Conservation (phyloP, 2,797 vertebrate genomes). For the Gymnoscopelus braueri region DNA sequence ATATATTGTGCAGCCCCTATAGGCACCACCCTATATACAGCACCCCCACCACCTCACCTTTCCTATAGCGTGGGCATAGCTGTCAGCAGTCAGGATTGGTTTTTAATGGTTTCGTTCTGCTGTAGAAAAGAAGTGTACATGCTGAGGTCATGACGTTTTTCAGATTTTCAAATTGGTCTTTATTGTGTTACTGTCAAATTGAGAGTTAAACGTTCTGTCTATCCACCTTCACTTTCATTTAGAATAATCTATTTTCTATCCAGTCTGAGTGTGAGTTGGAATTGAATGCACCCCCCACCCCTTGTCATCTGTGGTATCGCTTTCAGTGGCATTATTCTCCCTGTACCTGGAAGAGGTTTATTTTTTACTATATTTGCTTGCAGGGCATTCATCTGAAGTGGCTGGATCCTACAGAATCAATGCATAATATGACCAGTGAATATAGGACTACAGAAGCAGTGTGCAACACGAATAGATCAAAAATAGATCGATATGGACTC, state of each 20-base stretch:
- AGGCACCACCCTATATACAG: too few relatives aligned
- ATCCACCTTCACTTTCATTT: too few relatives aligned
- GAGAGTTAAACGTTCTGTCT: too few relatives aligned
- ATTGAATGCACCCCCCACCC: background rate
- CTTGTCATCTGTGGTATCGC: too few relatives aligned
- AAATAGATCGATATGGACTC: constrained; percentile 30
- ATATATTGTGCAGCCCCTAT: background rate
- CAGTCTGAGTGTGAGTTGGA: constrained; percentile 32
- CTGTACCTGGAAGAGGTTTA: constrained; percentile 17
- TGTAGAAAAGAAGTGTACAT: constrained; percentile 56
- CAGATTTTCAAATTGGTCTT: too few relatives aligned
- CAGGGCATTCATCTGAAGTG: constrained; percentile 16
- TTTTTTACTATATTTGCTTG: constrained; percentile 14
- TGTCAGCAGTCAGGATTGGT: constrained; percentile 15
- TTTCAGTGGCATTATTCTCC: constrained; percentile 8
- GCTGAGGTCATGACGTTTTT: too few relatives aligned
- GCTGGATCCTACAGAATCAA: constrained; percentile 32
- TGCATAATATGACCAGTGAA: constrained; percentile 19
- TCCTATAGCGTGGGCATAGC: background rate
- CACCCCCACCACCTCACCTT: constrained; percentile 15
- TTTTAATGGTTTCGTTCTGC: constrained; percentile 22
- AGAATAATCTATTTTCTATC: constrained; percentile 25
- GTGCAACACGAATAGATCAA: constrained; percentile 40
- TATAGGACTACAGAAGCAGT: constrained; percentile 17
- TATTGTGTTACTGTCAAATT: too few relatives aligned